Conservation (phyloP, 2,113 vertebrate species). For the Cnemophilus loriae region DNA sequence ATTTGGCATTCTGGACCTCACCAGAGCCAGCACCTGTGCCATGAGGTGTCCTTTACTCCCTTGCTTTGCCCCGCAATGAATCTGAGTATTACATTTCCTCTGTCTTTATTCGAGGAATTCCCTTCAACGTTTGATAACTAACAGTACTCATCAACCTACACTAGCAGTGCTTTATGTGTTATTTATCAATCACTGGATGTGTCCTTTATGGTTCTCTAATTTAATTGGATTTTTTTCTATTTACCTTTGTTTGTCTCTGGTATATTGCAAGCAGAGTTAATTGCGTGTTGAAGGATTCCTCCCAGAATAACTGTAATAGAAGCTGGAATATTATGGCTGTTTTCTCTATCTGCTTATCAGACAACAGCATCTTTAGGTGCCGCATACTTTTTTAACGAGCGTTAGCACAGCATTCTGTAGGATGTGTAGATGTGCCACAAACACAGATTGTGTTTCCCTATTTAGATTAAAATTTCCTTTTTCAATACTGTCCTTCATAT, state of each 20-base stretch:
- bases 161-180: background rate
- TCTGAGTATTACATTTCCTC: background rate
- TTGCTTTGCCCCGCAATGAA: background rate
- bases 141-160: background rate
- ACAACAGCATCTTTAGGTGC: background rate
- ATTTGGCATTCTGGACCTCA: background rate
- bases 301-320: background rate
- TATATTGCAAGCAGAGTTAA: constrained; percentile 10
- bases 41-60: background rate
- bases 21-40: background rate
- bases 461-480: background rate
- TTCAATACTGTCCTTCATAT: background rate
- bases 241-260: constrained; percentile 23
- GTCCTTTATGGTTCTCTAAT: constrained; percentile 23
- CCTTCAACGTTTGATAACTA: background rate
- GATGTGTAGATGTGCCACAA: background rate
- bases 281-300: constrained; percentile 10
- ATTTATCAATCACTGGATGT: constrained; percentile 21
- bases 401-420: background rate
- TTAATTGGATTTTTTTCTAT: constrained; percentile 41
- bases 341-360: background rate
- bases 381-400: background rate
- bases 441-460: background rate
- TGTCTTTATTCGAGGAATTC: background rate
- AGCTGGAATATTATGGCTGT: background rate